Base-by-base conservation (phyloP, 2,888 invertebrate genomes). In the Strigamia maritima region DNA sequence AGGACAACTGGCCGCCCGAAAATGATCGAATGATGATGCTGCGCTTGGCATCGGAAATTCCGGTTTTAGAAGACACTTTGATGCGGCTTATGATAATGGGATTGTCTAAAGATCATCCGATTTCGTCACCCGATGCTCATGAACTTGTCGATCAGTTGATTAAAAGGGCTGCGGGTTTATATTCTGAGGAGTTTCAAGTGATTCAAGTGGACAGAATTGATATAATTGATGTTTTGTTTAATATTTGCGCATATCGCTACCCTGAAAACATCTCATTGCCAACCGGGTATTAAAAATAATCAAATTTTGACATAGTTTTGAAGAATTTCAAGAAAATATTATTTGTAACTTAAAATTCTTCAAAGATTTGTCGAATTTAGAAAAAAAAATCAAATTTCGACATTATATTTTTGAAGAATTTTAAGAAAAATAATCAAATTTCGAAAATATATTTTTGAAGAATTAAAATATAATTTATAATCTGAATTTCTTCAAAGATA, bases 231-330 rank as follows among this genome's bases (percentile, higher is more conserved):
- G 91, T 95, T 81, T 89, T 97, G 82, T 94, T 98, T 86, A 94
- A 94, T 85, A 89, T 97, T 83, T 93, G 94, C 83, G 92, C 93
- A 82, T 98, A 97, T 87, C 92, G 93, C 84, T 94, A 96, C 85
- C 97, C 97, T 0, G 97, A 97, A 83, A 95, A 95, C 84, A 95
- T 97, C 83, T 91, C 91, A 4, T 88, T 97, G 80, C 97, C 98
- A 0, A 86, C 90, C 16, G 94, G 93, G 88, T 94, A 31, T 31
- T 2, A 31, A 31, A 31, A 31, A n/a, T n/a, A n/a, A n/a, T n/a
- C n/a, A n/a, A 88, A 85, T 89, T n/a, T n/a, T n/a, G n/a, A n/a
- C n/a, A n/a, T n/a, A n/a, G n/a, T n/a, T n/a, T n/a, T n/a, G n/a
- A n/a, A n/a, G n/a, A n/a, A n/a, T n/a, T n/a, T n/a, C n/a, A n/a